Evolutionary conservation across 2,797 vertebrate species (phyloP), one percentile per base, ranked within the genome.

Genomic region (Eidolon dupreanum): DNA sequence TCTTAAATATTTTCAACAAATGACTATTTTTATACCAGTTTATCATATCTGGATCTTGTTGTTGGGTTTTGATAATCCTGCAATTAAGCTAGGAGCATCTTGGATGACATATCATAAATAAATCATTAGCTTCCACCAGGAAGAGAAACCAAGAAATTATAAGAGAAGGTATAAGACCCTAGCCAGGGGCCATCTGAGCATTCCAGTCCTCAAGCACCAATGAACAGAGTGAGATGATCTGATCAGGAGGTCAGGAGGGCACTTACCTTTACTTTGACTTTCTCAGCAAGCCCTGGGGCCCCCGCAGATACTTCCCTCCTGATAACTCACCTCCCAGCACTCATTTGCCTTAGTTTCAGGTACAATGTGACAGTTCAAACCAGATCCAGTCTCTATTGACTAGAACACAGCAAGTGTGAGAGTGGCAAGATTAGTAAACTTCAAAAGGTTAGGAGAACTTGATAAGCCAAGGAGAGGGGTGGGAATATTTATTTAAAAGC

Each of bases 401-500:
- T 71, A 49, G 71, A 92, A 77, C 63, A 84, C 43, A 13, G 65
- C 9, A 55, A 73, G 46, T 79, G 88, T 88, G 73, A 94, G 77
- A 68, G 71, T 68, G 57, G 83, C 75, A 90, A 97, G 96, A 95
- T 95, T 73, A 95, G 95, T 57, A 73, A 93, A 96, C 90, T 97
- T 94, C 96, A 97, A 95, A 97, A 93, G 92, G 85, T 88, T 93
- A 61, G 81, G 55, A 91, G 55, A 79, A 90, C 74, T 95, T 93
- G 97, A 98, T 97, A 97, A 97, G 49, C 95, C 93, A 70, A 78
- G 83, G 78, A 33, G 70, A 88, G 53, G 77, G 24, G 57, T 70
- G 82, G 74, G 90, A 88, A 73, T 94, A 95, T 97, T 98, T 97
- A 97, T 96, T 95, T 96, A 96, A 97, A 88, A 96, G 97, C 87